phyloP scores from a whole-genome alignment of 2,113 vertebrate genomes.

The Marcusenius ussheri region DNA sequence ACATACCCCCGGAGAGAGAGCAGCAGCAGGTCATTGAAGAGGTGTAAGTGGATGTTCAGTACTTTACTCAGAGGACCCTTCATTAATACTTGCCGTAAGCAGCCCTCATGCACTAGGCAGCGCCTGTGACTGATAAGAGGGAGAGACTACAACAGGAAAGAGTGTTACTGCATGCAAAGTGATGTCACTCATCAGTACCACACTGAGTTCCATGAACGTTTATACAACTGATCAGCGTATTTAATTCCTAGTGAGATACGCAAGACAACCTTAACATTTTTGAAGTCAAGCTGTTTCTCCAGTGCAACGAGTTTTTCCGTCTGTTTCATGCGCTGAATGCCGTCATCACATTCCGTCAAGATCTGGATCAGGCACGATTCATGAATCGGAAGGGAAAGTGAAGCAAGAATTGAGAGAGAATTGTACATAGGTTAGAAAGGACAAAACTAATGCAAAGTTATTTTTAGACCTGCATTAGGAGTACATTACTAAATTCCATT shows the following conservation, averaged over 20 bases:
- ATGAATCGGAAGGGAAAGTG: neutral
- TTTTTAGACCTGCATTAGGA: neutral
- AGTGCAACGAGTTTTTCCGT: constrained; percentile 64
- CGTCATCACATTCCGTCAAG: constrained; percentile 49
- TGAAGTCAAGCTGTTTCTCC: constrained; percentile 59
- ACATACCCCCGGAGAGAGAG: constrained; percentile 55
- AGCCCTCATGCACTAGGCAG: constrained; percentile 55
- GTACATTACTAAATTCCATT: neutral
- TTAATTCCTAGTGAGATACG: neutral
- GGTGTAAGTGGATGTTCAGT: constrained; percentile 50
- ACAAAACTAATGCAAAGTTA: neutral
- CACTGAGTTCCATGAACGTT: neutral
- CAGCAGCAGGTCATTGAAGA: constrained; percentile 63
- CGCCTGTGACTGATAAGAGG: constrained; percentile 60
- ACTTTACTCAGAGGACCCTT: constrained; percentile 27
- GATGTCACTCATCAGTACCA: neutral
- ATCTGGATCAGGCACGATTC: constrained; percentile 46
- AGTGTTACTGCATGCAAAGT: neutral
- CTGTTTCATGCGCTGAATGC: constrained; percentile 55
- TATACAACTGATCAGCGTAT: neutral
- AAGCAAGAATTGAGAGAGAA: neutral
- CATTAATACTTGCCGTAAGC: constrained; percentile 48
- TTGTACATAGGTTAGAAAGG: neutral
- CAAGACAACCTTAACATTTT: constrained; percentile 54
- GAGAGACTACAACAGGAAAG: constrained; percentile 42